These are phyloP conservation scores for Ochropacha duplaris DNA, from an alignment of 2,888 invertebrate species.

Conservation along the genomic window DNA sequence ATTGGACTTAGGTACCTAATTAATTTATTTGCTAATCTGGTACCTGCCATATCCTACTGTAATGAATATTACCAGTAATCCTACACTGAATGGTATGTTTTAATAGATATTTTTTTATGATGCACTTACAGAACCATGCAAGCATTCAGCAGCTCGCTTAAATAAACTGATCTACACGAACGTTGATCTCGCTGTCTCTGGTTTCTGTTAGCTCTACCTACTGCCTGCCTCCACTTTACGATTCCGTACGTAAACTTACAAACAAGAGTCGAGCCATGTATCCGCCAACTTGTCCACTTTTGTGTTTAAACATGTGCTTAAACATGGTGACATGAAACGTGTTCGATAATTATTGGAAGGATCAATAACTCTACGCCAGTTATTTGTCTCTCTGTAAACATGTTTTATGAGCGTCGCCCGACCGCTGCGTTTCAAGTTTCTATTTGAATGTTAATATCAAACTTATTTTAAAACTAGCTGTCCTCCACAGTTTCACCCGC, in stretches of 20 bases:
- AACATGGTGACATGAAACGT: slow-evolving; percentile 81
- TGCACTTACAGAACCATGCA: slow-evolving; percentile 37
- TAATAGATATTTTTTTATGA: neutral
- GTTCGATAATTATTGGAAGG: slow-evolving; percentile 83
- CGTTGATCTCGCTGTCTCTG: slow-evolving; percentile 58
- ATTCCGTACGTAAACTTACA: slow-evolving; percentile 76
- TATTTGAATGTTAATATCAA: slow-evolving; percentile 78
- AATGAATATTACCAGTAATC: no score
- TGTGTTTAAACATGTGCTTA: slow-evolving; percentile 73
- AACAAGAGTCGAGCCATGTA: slow-evolving; percentile 61
- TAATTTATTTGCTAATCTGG: no score
- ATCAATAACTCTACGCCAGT: slow-evolving; percentile 78
- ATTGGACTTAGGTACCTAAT: no score
- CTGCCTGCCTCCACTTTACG: slow-evolving; percentile 73
- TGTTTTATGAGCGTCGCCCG: slow-evolving; percentile 69
- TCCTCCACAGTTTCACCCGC: no score
- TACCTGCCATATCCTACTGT: no score
- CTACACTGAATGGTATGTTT: no score
- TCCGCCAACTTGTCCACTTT: slow-evolving; percentile 72
- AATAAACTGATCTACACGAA: slow-evolving; percentile 28
- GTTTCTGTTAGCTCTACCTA: slow-evolving; percentile 77
- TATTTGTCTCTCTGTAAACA: slow-evolving; percentile 76
- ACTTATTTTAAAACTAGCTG: slow-evolving; percentile 62
- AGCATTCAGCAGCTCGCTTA: slow-evolving; percentile 17
- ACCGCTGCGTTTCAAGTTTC: slow-evolving; percentile 63